These are phyloP conservation scores for Hydriomena furcata DNA, from an alignment of 2,888 invertebrate genomes.

Conservation along the genomic window DNA sequence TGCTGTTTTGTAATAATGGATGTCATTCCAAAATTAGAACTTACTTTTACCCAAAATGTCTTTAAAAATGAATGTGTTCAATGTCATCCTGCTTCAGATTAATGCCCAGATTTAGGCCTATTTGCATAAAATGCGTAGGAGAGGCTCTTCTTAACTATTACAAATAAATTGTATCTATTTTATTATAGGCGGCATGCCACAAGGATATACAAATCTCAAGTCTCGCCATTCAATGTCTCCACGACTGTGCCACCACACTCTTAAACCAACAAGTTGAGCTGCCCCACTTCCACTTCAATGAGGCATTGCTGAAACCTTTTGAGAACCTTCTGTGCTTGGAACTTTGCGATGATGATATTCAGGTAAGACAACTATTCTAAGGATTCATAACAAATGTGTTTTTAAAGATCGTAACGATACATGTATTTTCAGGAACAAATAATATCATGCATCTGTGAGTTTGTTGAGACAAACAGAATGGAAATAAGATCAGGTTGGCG, in stretches of 20 bases:
- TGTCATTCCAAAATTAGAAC: too few relatives aligned
- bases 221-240: slow-evolving; percentile 95
- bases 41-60: too few relatives aligned
- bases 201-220: slow-evolving; percentile 94
- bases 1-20: too few relatives aligned
- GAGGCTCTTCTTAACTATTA: slow-evolving; percentile 6
- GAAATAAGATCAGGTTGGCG: slow-evolving; percentile 98
- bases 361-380: slow-evolving; percentile 75
- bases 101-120: too few relatives aligned
- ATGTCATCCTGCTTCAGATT: too few relatives aligned
- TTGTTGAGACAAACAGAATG: slow-evolving; percentile 96
- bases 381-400: not conserved
- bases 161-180: too few relatives aligned
- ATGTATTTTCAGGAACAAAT: slow-evolving; percentile 88
- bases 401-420: not conserved
- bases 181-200: slow-evolving; percentile 97
- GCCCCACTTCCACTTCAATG: slow-evolving; percentile 97
- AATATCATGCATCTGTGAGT: slow-evolving; percentile 96
- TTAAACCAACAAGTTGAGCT: slow-evolving; percentile 94
- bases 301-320: slow-evolving; percentile 96
- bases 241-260: slow-evolving; percentile 94
- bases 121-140: too few relatives aligned
- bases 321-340: slow-evolving; percentile 97
- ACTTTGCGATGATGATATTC: slow-evolving; percentile 96
- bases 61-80: too few relatives aligned